Evolutionary conservation across 2,797 vertebrate genomes (phyloP), one percentile per base, ranked within the genome.

Genomic region (Thunnus albacares): DNA sequence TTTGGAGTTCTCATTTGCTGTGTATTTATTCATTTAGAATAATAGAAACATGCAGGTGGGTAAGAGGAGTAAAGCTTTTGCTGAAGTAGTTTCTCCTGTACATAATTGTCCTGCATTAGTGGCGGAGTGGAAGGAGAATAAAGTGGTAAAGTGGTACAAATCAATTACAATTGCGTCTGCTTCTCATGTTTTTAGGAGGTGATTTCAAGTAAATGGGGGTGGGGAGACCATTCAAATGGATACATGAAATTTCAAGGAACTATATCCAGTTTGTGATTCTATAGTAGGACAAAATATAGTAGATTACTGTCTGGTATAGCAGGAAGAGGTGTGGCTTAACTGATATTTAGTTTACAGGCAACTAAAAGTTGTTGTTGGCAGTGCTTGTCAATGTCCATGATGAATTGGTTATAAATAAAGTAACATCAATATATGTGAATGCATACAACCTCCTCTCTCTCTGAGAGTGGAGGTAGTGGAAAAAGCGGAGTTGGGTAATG

Each of bases 1-100:
- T 82, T 73, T 63, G 6, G 15, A 57, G 28, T n/a, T 72, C n/a
- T 60, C 22, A 41, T 83, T 82, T 67, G 8, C 52, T 18, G 38
- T 58, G 47, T 80, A 51, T 85, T 84, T 82, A 66, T 84, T 53
- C 61, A 69, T 79, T 71, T 67, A 35, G 41, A 80, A 61, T 71
- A 20, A 51, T 3, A 51, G 63, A 58, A 71, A 79, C 38, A 6
- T 65, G 69, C 49, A 18, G 56, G 30, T 11, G 67, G 43, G 62
- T 85, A 67, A 58, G 38, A 60, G 53, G 53, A 72, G 75, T 79
- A 84, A 70, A 77, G 81, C 53, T 70, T 78, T 79, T 80, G 68
- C 82, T 85, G 79, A 77, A 82, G 69, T 51, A 67, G 51, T 57
- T 30, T 58, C 35, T 83, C 43, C 57, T 74, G n/a, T 65, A 59